Evolutionary conservation across 2,888 invertebrate genomes (phyloP).

Genomic region (Psylliodes chrysocephalus): DNA sequence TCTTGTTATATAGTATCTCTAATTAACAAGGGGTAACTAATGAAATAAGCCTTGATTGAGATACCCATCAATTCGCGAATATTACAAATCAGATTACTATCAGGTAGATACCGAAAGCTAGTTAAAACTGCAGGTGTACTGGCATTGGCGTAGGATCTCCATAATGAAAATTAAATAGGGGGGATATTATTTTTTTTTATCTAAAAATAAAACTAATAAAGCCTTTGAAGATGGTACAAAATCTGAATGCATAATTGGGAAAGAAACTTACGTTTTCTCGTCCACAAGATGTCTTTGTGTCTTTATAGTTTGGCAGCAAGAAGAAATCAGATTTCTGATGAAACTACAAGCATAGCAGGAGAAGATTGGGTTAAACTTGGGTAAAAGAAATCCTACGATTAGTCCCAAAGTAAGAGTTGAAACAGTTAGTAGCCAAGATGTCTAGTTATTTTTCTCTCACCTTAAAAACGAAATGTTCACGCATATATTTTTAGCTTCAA

Average conservation of each 20-base stretch:
- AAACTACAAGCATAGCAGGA: background rate
- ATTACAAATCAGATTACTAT: slow-evolving; percentile 23
- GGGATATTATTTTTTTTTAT: too few species aligned
- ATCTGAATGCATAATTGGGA: too few species aligned
- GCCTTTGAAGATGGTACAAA: too few species aligned
- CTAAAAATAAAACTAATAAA: too few species aligned
- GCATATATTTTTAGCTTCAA: slow-evolving; percentile 32
- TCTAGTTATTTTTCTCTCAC: slow-evolving; percentile 22
- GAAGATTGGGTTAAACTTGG: background rate
- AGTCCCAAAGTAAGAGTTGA: slow-evolving; percentile 19
- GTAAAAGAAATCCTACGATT: background rate
- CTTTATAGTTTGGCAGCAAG: background rate
- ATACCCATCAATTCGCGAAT: slow-evolving; percentile 57
- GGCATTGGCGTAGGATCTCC: too few species aligned
- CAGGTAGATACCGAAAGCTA: slow-evolving; percentile 17
- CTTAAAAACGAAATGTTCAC: slow-evolving; percentile 30
- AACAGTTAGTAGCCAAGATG: slow-evolving; percentile 36
- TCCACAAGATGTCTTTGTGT: background rate
- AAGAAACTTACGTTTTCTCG: background rate
- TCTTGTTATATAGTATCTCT: slow-evolving; percentile 61
- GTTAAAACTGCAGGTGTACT: background rate
- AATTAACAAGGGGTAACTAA: slow-evolving; percentile 63
- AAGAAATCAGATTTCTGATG: background rate
- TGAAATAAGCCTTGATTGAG: slow-evolving; percentile 64
- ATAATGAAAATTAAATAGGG: too few species aligned